Base-by-base conservation (phyloP, 1,140 invertebrate species). In the Hycleus phaleratus region DNA sequence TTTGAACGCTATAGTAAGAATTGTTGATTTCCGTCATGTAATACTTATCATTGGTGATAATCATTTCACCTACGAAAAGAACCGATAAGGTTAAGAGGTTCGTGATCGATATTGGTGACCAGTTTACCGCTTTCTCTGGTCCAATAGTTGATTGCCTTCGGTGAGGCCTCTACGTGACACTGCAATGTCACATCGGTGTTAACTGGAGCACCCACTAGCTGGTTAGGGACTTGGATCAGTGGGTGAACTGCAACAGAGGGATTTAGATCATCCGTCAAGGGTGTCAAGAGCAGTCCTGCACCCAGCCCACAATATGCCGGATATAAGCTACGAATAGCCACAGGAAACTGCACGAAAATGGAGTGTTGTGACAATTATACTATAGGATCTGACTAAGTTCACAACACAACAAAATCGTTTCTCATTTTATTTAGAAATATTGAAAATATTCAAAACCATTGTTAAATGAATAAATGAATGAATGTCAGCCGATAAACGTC, bases 101-200 rank as follows among this genome's bases (percentile, higher is more conserved):
- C 32, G 32, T 32, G 32, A 32, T 32, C 32, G 32, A 2, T 32
- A 32, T 32, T 2, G 32, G 32, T 32, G 4, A 32, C 32, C 4
- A 32, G 32, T 32, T 82, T 78, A 90, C 88, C 87, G 66, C 85
- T 86, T 66, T 90, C 87, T 65, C 87, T 81, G 47, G 88, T 90
- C 90, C 90, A 92, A 70, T 90, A 91, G 78, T 91, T 91, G 72
- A 91, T 88, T 57, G 90, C 88, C 74, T 88, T 89, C 6, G 90
- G 90, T 26, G 87, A 90, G 50, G 88, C 88, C 73, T 91, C 88
- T 26, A 91, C 88, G 68, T 87, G 82, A 73, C 91, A 95, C 72
- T 91, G 85, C 56, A 95, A 79, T 38, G 86, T 89, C 61, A 93
- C 88, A 71, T 91, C 84, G 46, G 85, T 86, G 60, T 84, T 82